phyloP scores from a whole-genome alignment of 2,888 invertebrate genomes.

The Nomada fucata region DNA sequence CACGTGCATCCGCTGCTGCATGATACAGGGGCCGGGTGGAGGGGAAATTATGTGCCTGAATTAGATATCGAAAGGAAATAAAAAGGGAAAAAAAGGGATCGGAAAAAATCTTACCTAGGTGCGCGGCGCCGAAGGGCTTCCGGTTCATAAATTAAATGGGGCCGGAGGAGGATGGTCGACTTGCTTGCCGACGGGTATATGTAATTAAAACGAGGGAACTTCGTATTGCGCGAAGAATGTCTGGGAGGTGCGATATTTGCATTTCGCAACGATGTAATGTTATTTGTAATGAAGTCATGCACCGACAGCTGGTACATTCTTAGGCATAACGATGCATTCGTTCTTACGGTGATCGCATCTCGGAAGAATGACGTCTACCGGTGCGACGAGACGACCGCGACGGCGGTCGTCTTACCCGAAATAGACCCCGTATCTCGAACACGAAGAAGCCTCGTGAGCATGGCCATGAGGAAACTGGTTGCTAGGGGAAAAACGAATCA shows the following conservation, averaged over 20 bases:
- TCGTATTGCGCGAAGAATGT: background rate
- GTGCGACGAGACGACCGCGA: conserved; percentile 76
- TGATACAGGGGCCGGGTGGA: background rate
- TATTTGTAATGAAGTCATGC: conserved; percentile 16
- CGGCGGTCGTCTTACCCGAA: conserved; percentile 60
- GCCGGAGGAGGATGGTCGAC: background rate
- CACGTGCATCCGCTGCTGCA: conserved; percentile 34
- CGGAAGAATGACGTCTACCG: conserved; percentile 79
- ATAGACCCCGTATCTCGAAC: conserved; percentile 61
- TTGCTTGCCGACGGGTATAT: background rate
- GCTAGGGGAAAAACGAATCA: conserved; percentile 45
- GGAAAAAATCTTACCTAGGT: background rate
- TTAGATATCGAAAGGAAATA: conserved; percentile 24
- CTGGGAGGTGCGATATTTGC: conserved; percentile 9
- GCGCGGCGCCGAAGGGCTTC: background rate
- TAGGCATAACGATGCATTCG: conserved; percentile 42
- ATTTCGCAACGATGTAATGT: background rate
- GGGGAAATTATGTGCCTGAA: conserved; percentile 24
- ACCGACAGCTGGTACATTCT: conserved; percentile 57
- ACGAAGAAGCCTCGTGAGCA: conserved; percentile 40
- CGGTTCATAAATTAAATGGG: background rate
- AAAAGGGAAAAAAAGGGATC: background rate
- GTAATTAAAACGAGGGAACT: background rate
- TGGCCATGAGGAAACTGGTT: conserved; percentile 52
- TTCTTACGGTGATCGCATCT: conserved; percentile 61